Base-by-base conservation (phyloP, 2,888 invertebrate genomes). In the Dascillus cervinus region DNA sequence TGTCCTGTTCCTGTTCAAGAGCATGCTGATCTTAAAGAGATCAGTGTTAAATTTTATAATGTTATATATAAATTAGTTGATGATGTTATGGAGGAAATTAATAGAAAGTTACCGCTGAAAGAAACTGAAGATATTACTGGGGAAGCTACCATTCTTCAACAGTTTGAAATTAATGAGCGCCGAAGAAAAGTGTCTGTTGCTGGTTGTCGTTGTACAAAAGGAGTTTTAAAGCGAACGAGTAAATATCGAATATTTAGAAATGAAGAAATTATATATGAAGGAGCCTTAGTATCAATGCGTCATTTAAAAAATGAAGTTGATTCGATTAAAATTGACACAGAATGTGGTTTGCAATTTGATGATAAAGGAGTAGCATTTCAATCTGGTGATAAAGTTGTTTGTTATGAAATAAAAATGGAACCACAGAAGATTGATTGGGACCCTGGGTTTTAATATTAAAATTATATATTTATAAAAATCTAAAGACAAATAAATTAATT, bases 61-160 rank as follows among this genome's bases (percentile, higher is more conserved):
- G 79, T 98, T 13, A 97, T 98, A 48, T 98, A 98, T 65, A 80
- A 85, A 43, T 67, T 97, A 37, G 77, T 98, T 9, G 94, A 96
- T 50, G 85, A 92, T 56, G 62, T 98, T 0, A 88, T 86, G 53
- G 71, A 72, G 25, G 83, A 88, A 64, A 73, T 98, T 29, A 82
- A 74, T 48, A 63, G 63, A 1, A 69, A 73, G 52, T 69, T 97
- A 50, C 91, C 92, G 0, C 58, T 69, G 13, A 58, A 74, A 25
- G 76, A 82, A 44, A 76, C 78, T 5, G 89, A 94, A 58, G 85
- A 90, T 52, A 44, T 82, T 15, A 39, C 60, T 76, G 90, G 90
- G 0, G 85, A 89, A 68, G 95, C 92, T 1, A 77, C 77, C 50
- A 86, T 96, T 2, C 60, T 88, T 9, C 82, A 91, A 56, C 75